Conservation (phyloP, 2,113 vertebrate species). For the Ochotona princeps region DNA sequence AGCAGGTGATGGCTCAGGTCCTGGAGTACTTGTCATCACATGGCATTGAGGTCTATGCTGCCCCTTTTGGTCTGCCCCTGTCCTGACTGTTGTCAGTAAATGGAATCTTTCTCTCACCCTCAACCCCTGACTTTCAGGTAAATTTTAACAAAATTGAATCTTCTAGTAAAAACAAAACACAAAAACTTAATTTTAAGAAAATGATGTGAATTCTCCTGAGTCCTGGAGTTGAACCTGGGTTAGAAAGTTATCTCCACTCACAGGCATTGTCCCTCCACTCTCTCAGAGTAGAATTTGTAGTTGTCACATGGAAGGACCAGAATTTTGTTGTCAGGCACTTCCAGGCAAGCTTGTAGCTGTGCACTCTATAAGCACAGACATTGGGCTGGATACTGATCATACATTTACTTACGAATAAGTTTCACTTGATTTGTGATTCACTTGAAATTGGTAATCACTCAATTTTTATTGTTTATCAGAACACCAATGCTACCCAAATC, state of each 20-base stretch:
- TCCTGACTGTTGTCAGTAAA: too few species aligned
- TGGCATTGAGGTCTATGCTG: too few species aligned
- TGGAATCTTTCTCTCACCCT: too few species aligned
- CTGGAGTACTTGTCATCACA: too few species aligned
- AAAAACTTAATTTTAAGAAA: not conserved
- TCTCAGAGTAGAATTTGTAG: not conserved
- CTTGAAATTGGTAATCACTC: not conserved
- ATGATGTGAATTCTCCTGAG: not conserved
- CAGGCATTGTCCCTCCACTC: not conserved
- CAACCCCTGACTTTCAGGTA: too few species aligned
- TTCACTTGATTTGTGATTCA: not conserved
- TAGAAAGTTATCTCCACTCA: not conserved
- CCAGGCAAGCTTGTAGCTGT: not conserved
- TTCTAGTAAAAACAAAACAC: too few species aligned
- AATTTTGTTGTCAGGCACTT: not conserved
- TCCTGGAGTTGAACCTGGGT: not conserved
- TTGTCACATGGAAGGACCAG: not conserved
- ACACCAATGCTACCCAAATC: not conserved
- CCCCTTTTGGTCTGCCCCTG: too few species aligned
- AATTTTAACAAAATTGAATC: too few species aligned
- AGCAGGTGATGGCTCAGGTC: too few species aligned
- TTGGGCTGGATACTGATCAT: not conserved
- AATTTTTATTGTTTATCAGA: not conserved
- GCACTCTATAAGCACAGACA: not conserved
- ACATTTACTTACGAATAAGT: not conserved